Conservation (phyloP, 2,797 vertebrate species). For the Bradypodion ventrale region DNA sequence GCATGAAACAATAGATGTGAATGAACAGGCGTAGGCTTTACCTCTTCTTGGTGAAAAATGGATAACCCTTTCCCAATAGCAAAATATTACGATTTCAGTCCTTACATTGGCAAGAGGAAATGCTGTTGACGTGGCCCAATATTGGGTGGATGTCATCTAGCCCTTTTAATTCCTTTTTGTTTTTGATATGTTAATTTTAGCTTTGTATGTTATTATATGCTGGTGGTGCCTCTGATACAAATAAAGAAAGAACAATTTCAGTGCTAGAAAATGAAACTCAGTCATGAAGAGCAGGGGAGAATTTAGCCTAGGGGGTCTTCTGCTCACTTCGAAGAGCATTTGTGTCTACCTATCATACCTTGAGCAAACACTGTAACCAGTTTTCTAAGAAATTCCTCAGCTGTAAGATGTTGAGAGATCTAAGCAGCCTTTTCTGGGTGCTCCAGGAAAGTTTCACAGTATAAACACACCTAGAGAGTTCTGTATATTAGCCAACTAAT, state of each 20-base stretch:
- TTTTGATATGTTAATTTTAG: too few relatives aligned
- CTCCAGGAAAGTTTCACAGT: background rate
- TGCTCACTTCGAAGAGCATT: background rate
- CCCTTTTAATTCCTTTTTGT: too few relatives aligned
- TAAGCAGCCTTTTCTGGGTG: constrained; percentile 27
- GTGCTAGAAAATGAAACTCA: background rate
- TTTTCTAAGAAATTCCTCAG: background rate
- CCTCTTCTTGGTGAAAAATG: background rate
- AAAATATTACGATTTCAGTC: background rate
- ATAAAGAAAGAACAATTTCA: too few relatives aligned
- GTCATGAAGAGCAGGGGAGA: background rate
- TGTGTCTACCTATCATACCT: background rate
- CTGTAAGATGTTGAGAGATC: background rate
- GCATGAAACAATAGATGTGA: background rate
- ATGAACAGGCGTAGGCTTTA: too few relatives aligned
- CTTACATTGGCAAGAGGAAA: too few relatives aligned
- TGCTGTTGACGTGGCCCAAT: too few relatives aligned
- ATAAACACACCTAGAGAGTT: background rate
- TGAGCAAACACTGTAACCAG: background rate
- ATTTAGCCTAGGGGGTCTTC: background rate
- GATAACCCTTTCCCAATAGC: background rate
- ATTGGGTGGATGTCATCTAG: too few relatives aligned
- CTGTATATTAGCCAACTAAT: constrained; percentile 19
- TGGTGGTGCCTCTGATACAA: too few relatives aligned
- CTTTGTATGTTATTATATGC: too few relatives aligned